Evolutionary conservation across 2,888 invertebrate genomes (phyloP).

Genomic region (Ectemnius lituratus): DNA sequence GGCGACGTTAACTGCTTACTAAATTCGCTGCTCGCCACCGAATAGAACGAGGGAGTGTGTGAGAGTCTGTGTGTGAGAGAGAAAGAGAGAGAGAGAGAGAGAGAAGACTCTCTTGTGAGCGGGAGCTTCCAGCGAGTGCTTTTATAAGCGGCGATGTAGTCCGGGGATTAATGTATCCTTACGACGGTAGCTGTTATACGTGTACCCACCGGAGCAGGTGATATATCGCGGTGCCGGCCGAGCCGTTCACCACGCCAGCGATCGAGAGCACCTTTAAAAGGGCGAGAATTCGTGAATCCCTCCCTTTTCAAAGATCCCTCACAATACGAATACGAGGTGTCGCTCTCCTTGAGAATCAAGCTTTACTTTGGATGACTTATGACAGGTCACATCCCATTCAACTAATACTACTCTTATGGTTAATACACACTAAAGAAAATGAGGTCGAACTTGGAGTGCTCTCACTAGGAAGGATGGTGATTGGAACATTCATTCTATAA

Average conservation of each 20-base stretch:
- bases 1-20: neutral
- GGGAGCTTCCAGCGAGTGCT: constrained; percentile 14
- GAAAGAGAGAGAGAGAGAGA: no score
- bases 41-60: neutral
- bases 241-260: neutral
- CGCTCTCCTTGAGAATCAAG: neutral
- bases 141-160: constrained; percentile 20
- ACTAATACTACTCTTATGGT: no score
- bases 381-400: no score
- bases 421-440: no score
- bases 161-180: constrained; percentile 42
- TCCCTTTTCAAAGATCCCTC: constrained; percentile 6
- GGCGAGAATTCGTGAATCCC: constrained; percentile 21
- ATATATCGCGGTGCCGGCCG: constrained; percentile 28
- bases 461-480: no score
- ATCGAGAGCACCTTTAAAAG: constrained; percentile 4
- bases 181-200: constrained; percentile 22
- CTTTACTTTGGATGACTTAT: neutral
- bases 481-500: no score
- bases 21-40: constrained; percentile 20
- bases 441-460: no score
- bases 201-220: constrained; percentile 21
- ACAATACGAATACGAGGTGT: neutral
- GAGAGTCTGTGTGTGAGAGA: no score
- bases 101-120: neutral